Percentiles rank a stretch among this genome's conserved stretches.
Evolutionary conservation across 2,797 vertebrate genomes (phyloP).

Genomic region (Notamacropus eugenii): DNA sequence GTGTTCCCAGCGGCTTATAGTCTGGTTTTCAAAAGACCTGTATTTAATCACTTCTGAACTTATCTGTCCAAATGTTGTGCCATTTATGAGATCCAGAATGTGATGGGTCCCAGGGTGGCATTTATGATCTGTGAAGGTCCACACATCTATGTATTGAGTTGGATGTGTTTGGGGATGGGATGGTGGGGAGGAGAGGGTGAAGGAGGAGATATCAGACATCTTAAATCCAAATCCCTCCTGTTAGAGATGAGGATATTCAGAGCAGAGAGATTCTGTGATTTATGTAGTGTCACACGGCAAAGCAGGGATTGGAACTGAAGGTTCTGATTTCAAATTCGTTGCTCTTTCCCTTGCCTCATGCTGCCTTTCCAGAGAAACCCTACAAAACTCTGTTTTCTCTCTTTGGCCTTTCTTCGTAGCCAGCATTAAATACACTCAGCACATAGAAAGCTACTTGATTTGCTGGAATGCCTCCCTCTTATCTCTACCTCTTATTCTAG

Average conservation of each 20-base stretch:
- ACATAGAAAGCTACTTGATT: too few species aligned
- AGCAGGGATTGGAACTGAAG: too few species aligned
- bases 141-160: not conserved
- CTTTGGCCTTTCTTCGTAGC: not conserved
- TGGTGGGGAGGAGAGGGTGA: too few species aligned
- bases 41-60: not conserved
- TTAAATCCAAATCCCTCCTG: too few species aligned
- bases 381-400: not conserved
- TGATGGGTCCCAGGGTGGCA: not conserved
- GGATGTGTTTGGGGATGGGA: not conserved
- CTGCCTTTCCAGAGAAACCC: not conserved
- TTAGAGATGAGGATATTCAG: too few species aligned
- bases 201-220: too few species aligned
- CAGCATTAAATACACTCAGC: not conserved
- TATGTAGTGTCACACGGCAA: too few species aligned
- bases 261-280: too few species aligned
- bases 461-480: not conserved
- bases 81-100: not conserved
- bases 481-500: not conserved
- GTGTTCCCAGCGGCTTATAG: not conserved
- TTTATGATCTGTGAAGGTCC: not conserved
- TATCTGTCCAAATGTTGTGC: not conserved
- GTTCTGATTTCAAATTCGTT: too few species aligned
- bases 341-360: too few species aligned
- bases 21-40: not conserved